Conservation (phyloP, 2,797 vertebrate genomes). For the Pseudochirops cupreus region DNA sequence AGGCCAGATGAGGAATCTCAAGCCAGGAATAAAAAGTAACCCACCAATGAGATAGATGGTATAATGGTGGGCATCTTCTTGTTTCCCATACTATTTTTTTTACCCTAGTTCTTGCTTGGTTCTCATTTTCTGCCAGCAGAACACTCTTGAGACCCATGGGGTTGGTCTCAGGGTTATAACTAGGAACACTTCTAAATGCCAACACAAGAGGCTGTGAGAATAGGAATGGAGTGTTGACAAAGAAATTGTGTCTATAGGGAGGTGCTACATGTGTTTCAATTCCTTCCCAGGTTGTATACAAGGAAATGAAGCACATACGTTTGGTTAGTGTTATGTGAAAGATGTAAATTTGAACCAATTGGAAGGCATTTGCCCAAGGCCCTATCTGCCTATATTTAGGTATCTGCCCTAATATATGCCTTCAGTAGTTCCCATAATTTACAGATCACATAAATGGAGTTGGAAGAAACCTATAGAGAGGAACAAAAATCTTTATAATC, state of each 20-base stretch:
- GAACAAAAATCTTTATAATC: neutral
- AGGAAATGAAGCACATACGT: neutral
- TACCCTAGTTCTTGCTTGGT: neutral
- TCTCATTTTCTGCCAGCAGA: neutral
- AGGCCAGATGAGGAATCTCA: neutral
- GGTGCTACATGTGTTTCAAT: neutral
- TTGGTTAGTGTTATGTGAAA: neutral
- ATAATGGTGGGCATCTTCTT: neutral
- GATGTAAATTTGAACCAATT: neutral
- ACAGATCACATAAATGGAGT: neutral
- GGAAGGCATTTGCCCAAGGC: neutral
- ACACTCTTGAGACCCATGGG: neutral
- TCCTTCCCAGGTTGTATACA: neutral
- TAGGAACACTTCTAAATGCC: neutral
- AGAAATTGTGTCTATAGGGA: neutral
- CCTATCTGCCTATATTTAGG: neutral
- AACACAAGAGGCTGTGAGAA: neutral
- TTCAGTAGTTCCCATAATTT: neutral
- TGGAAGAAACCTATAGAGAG: neutral
- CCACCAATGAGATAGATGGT: neutral
- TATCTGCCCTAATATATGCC: neutral
- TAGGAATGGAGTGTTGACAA: neutral
- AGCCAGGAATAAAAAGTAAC: neutral
- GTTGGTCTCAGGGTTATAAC: neutral
- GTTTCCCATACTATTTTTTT: neutral